Evolutionary conservation across 2,888 invertebrate genomes (phyloP), one percentile per base, ranked within the genome.

Genomic region (Cosmorhoe ocellata): DNA sequence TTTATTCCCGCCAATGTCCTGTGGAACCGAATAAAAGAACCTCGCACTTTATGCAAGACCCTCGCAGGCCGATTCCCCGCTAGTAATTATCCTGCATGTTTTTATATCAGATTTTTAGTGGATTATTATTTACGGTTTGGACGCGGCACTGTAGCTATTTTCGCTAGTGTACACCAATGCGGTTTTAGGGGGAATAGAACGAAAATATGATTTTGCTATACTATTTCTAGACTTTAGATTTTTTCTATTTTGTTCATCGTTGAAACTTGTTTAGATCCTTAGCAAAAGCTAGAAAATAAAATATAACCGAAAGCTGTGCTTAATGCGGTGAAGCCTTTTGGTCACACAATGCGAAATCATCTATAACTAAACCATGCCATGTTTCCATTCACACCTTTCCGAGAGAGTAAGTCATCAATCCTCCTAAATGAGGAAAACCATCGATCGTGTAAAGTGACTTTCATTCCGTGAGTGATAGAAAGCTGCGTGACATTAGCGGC

Each of bases 21-120:
- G 51, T 54, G 46, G 57, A 57, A 58, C 62, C 58, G 74, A 74
- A 71, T 45, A 57, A 54, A 59, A 64, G 61, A 76, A 75, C 71
- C 54, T 59, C 47, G 64, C 79, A 79, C 83, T 86, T 86, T 58
- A 84, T 83, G 69, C 47, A 67, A 52, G 56, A 66, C 79, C 81
- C 83, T 80, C 74, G 79, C 83, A 78, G 79, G 75, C 72, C 76
- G 70, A 76, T 71, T 80, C 85, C 87, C 87, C 74, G 77, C 73
- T 66, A 80, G 84, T 86, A 90, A 89, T 89, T 89, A 89, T 88
- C 86, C 86, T 76, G 71, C 87, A 85, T 88, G 88, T 88, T 89
- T 88, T 87, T 87, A 85, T 84, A 84, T 82, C 81, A 61, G 83
- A 84, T 84, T 87, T 85, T 85, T 84, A 75, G 81, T 79, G 79